Evolutionary conservation across 2,888 invertebrate species (phyloP).

Genomic region (Maniola hyperantus): DNA sequence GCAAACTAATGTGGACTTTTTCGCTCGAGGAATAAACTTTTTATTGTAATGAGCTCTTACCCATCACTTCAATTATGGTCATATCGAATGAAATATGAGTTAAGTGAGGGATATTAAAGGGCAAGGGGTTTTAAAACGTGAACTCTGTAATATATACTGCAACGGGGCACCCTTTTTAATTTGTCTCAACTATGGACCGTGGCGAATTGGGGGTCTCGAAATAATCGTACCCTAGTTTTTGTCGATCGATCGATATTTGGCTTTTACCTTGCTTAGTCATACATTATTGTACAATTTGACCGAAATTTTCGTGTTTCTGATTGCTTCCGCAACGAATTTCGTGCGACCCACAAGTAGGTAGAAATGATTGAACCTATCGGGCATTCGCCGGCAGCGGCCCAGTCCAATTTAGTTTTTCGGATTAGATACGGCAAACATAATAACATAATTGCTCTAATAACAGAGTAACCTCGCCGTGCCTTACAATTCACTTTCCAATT

Average conservation of each 20-base stretch:
- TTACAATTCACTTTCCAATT: slow-evolving; percentile 83
- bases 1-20: slow-evolving; percentile 65
- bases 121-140: slow-evolving; percentile 78
- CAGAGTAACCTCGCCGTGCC: slow-evolving; percentile 75
- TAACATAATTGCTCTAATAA: slow-evolving; percentile 83
- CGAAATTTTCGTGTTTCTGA: slow-evolving; percentile 79
- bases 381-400: slow-evolving; percentile 79
- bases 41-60: slow-evolving; percentile 59
- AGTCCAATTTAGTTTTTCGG: slow-evolving; percentile 82
- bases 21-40: slow-evolving; percentile 56
- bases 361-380: slow-evolving; percentile 80
- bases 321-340: slow-evolving; percentile 82
- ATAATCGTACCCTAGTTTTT: slow-evolving; percentile 52
- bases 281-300: slow-evolving; percentile 71
- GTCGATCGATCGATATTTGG: slow-evolving; percentile 55
- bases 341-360: slow-evolving; percentile 78
- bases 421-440: slow-evolving; percentile 82
- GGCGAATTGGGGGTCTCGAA: slow-evolving; percentile 69
- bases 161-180: slow-evolving; percentile 78
- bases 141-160: slow-evolving; percentile 77
- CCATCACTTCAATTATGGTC: slow-evolving; percentile 79
- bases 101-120: slow-evolving; percentile 82
- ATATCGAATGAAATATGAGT: slow-evolving; percentile 82
- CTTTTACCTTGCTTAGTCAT: slow-evolving; percentile 51
- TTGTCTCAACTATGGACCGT: slow-evolving; percentile 77